Evolutionary conservation across 2,888 invertebrate genomes (phyloP), one percentile per base, ranked within the genome.

Genomic region (Pherbina coryleti): DNA sequence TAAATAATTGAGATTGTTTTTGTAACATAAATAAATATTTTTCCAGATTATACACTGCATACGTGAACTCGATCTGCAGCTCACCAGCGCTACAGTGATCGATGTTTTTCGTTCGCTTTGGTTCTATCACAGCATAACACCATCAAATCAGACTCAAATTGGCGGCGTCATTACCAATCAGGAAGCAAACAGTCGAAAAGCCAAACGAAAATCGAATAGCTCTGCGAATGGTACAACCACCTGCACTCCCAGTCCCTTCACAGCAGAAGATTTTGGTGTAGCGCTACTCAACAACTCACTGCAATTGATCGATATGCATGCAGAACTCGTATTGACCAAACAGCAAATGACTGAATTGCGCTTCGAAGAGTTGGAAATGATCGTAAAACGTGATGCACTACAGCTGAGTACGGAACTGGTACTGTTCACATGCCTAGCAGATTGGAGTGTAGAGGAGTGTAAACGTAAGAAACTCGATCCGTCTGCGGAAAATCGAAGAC

Each of bases 281-380:
- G 89, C 89, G 8, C 78, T 90, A 81, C 82, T 90, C 64, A 88
- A 87, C 79, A 90, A 90, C 78, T 86, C 89, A 3, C 82, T 90
- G 25, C 90, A 90, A 80, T 81, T 90, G 69, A 90, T 90, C 76
- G 90, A 90, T 49, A 90, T 90, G 89, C 88, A 89, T 37, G 89
- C 90, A n/a, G 88, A 88, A 79, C 82, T 88, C 70, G 81, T 90
- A 73, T 82, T 90, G 28, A 84, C 86, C 62, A 86, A 86, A 82
- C 82, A 84, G 2, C 87, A 86, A 82, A 88, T 90, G 78, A 82
- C 82, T 28, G 86, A 88, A 55, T 81, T 90, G 25, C 84, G 90
- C 22, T 90, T 89, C 79, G 90, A 90, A 81, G 89, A 90, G 82
- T 82, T 90, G 77, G 90, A 90, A 83, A 89, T 89, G 81, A 84